Evolutionary conservation across 2,113 vertebrate genomes (phyloP).

Genomic region (Meriones unguiculatus): DNA sequence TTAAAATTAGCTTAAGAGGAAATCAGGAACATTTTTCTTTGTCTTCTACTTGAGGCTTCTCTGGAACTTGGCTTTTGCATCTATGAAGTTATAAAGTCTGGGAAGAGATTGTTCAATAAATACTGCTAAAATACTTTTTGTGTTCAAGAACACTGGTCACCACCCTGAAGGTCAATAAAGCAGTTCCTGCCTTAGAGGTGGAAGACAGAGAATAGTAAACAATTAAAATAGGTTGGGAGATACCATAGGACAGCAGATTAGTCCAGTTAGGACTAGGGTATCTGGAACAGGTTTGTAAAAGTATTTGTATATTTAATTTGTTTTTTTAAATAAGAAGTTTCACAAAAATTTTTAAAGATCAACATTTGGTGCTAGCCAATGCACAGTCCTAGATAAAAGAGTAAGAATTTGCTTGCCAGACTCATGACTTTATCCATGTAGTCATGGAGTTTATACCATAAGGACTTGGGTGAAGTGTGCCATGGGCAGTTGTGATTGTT

Average conservation of each 20-base stretch:
- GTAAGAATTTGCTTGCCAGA: conserved; percentile 12
- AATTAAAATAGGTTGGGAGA: conserved; percentile 18
- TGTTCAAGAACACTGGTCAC: conserved; percentile 43
- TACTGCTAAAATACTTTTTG: conserved; percentile 31
- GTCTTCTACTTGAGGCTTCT: conserved; percentile 44
- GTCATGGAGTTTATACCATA: conserved; percentile 2
- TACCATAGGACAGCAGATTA: not conserved
- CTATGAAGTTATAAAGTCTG: conserved; percentile 44
- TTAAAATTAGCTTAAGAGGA: not conserved
- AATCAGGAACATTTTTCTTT: conserved; percentile 26
- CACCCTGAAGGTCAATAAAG: conserved; percentile 38
- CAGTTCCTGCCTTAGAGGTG: not conserved
- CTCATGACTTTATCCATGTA: not conserved
- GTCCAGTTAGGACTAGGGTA: not conserved
- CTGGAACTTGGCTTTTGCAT: conserved; percentile 48
- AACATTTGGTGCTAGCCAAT: not conserved
- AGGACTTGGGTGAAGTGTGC: not conserved
- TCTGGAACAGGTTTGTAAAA: conserved; percentile 36
- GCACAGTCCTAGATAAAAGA: conserved; percentile 31
- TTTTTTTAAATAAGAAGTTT: not conserved
- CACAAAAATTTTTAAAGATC: not conserved
- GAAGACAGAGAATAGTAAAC: conserved; percentile 27
- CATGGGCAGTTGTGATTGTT: not conserved
- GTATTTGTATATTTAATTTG: not conserved
- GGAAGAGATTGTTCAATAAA: conserved; percentile 38